A percentile compares a stretch with the other conserved stretches of the same genome.
Conservation (phyloP, 1,140 invertebrate genomes). For the Anastatus disparis region DNA sequence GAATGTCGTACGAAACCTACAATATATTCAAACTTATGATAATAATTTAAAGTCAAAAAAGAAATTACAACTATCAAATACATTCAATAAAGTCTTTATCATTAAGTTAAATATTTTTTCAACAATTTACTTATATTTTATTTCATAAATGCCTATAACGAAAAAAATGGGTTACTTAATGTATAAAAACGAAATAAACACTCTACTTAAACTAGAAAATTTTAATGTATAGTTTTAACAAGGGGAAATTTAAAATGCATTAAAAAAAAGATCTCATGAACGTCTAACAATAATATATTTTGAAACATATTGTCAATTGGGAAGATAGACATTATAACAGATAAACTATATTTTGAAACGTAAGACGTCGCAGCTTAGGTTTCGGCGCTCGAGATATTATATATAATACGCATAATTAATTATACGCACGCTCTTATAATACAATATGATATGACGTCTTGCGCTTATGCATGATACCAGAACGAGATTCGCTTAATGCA, state of each 20-base stretch:
- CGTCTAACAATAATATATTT: slow-evolving; percentile 65
- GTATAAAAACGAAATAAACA: too few species aligned
- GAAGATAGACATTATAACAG: slow-evolving; percentile 61
- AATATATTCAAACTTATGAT: too few species aligned
- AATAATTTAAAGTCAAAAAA: too few species aligned
- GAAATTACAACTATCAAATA: too few species aligned
- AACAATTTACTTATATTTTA: too few species aligned
- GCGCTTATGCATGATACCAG: slow-evolving; percentile 13
- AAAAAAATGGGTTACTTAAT: not conserved
- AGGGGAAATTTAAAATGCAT: not conserved
- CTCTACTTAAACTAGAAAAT: not conserved
- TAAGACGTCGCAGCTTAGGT: slow-evolving; percentile 44
- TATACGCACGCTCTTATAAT: slow-evolving; percentile 7
- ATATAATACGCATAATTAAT: slow-evolving; percentile 14
- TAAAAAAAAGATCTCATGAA: slow-evolving; percentile 46
- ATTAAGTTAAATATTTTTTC: too few species aligned
- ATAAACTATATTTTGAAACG: slow-evolving; percentile 62
- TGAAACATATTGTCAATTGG: slow-evolving; percentile 63
- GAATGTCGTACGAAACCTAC: too few species aligned
- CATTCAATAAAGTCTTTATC: too few species aligned
- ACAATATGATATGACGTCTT: slow-evolving; percentile 35
- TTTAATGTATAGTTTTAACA: not conserved
- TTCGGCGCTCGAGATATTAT: slow-evolving; percentile 2
- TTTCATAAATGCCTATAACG: too few species aligned
- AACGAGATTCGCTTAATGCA: slow-evolving; percentile 17